phyloP scores from a whole-genome alignment of 1,140 invertebrate genomes.

The Bradysia coprophila region DNA sequence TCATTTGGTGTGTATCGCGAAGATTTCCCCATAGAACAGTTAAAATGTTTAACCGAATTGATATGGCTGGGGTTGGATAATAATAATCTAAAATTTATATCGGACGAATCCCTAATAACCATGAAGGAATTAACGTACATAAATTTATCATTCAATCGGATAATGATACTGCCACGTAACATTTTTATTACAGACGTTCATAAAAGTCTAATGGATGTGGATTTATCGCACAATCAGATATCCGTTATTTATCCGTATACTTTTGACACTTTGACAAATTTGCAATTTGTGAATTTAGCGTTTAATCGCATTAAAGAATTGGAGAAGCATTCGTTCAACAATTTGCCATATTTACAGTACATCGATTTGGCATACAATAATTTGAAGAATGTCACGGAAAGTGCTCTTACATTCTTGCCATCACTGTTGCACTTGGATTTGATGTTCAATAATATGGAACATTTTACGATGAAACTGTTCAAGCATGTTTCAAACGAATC shows the following conservation, averaged over 20 bases:
- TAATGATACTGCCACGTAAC: constrained; percentile 37
- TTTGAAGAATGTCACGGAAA: constrained; percentile 35
- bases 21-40: constrained; percentile 50
- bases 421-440: constrained; percentile 48
- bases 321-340: constrained; percentile 35
- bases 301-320: constrained; percentile 46
- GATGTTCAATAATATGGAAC: constrained; percentile 46
- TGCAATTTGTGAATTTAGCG: constrained; percentile 50
- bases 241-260: constrained; percentile 36
- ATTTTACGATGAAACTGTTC: constrained; percentile 44
- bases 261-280: constrained; percentile 37
- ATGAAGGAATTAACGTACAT: constrained; percentile 59
- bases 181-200: constrained; percentile 50
- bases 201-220: constrained; percentile 52
- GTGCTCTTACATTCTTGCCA: constrained; percentile 45
- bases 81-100: constrained; percentile 59
- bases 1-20: constrained; percentile 68
- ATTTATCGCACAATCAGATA: constrained; percentile 55
- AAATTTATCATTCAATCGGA: constrained; percentile 69
- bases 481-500: constrained; percentile 38
- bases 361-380: constrained; percentile 48
- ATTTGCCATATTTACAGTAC: constrained; percentile 45
- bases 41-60: constrained; percentile 47
- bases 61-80: constrained; percentile 76
- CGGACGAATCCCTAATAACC: constrained; percentile 34